Base-by-base conservation (phyloP, 2,113 vertebrate genomes). In the Aleadryas rufinucha region DNA sequence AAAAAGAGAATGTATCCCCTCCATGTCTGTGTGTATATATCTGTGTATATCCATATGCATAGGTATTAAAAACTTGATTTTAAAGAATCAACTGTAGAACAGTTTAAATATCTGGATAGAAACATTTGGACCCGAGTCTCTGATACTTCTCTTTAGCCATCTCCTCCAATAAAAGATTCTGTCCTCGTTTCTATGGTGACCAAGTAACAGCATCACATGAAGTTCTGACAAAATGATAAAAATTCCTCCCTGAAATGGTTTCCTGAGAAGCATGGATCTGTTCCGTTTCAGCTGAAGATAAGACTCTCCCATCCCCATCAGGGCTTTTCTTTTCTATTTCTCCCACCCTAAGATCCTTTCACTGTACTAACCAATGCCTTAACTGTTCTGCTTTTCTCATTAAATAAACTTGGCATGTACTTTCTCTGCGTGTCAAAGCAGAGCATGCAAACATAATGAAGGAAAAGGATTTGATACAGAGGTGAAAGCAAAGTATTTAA, bases 351-450 rank as follows among this genome's bases (percentile, higher is more conserved):
- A 60, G 50, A 64, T 79, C 20, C 20, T 77, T 83, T 80, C 1
- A 6, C 44, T 84, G 16, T 64, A 14, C 39, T 86, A 60, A 68
- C 70, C 50, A 80, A 19, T 53, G 37, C 65, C 86, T 92, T 63
- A 77, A 23, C 71, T 60, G 39, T n/a, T 94, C 76, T 93, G 83
- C 41, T 86, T 88, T 94, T 93, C 56, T 86, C 92, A 57, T 96
- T 93, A 84, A 74, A 64, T 81, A 42, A 77, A 66, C 37, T 93
- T 94, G 92, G 71, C 83, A 18, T 64, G 19, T 90, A 11, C 37
- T 84, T 90, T 59, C 68, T 94, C 88, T 94, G 79, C 10, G 0
- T 93, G 79, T 94, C 91, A 92, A 84, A 88, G 54, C 75, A 96
- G 54, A 88, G 70, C 45, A 59, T 56, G 71, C 66, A 95, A 77